phyloP scores from a whole-genome alignment of 2,113 vertebrate species.

The Cairina moschata region DNA sequence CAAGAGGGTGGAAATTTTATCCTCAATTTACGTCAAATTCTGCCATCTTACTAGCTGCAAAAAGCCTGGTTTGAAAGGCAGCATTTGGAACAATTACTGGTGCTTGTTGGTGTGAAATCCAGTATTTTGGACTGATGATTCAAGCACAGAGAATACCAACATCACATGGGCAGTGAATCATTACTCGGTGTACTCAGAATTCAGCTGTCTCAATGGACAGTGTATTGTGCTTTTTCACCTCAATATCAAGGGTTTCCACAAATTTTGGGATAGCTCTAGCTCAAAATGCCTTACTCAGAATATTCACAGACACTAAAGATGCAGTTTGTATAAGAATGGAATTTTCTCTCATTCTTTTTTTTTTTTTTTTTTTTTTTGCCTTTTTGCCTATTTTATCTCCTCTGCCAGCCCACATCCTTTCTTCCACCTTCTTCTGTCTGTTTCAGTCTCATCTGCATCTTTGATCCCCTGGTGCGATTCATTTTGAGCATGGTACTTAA shows the following conservation, averaged over 20 bases:
- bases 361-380: neutral
- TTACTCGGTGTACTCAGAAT: neutral
- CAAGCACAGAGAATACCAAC: neutral
- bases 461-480: neutral
- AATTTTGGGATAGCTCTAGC: neutral
- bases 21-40: neutral
- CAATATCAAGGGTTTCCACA: neutral
- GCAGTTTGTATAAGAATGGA: neutral
- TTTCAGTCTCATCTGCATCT: neutral
- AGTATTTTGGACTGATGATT: neutral
- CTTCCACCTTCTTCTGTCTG: neutral
- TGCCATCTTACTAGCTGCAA: neutral
- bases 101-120: constrained; percentile 5
- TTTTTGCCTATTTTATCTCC: neutral
- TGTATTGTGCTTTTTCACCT: neutral
- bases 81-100: neutral
- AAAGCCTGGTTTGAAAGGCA: neutral
- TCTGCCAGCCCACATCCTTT: neutral
- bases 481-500: neutral
- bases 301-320: neutral
- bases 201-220: neutral
- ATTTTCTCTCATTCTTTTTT: neutral
- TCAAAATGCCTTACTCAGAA: neutral
- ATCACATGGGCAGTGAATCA: neutral
- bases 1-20: neutral